phyloP scores from a whole-genome alignment of 2,888 invertebrate species.

The Omphaloscelis lunosa region DNA sequence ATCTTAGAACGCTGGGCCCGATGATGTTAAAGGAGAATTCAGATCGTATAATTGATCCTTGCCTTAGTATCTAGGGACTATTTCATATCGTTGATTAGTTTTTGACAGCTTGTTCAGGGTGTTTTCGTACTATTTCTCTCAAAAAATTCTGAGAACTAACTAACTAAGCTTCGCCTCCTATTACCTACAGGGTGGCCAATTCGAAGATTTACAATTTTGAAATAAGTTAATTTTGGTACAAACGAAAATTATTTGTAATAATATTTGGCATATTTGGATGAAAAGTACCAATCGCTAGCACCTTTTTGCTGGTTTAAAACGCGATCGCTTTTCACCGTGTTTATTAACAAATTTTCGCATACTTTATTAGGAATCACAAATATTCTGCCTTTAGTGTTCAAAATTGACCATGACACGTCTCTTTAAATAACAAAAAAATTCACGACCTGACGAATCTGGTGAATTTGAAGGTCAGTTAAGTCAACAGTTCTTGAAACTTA shows the following conservation, averaged over 20 bases:
- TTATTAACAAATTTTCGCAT: not conserved
- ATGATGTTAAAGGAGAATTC: constrained; percentile 17
- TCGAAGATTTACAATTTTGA: not conserved
- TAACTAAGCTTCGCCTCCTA: not conserved
- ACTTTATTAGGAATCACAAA: not conserved
- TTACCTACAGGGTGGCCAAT: not conserved
- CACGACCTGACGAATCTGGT: not conserved
- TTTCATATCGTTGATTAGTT: not conserved
- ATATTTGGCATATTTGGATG: not conserved
- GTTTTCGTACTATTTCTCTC: not conserved
- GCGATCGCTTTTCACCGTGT: not conserved
- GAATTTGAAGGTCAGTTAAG: not conserved
- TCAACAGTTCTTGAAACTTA: not conserved
- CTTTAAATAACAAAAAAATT: not conserved
- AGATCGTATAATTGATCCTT: constrained; percentile 36
- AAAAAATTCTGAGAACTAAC: not conserved
- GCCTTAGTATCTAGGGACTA: not conserved
- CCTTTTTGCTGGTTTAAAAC: too few relatives aligned
- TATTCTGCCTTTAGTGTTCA: not conserved
- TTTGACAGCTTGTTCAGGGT: too few relatives aligned
- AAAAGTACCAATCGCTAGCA: not conserved
- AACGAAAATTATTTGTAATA: not conserved
- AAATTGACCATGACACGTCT: not conserved
- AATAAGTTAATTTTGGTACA: not conserved
- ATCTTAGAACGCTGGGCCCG: constrained; percentile 18